Base-by-base conservation (phyloP, 2,888 invertebrate species). In the Lordiphosa fenestrarum region DNA sequence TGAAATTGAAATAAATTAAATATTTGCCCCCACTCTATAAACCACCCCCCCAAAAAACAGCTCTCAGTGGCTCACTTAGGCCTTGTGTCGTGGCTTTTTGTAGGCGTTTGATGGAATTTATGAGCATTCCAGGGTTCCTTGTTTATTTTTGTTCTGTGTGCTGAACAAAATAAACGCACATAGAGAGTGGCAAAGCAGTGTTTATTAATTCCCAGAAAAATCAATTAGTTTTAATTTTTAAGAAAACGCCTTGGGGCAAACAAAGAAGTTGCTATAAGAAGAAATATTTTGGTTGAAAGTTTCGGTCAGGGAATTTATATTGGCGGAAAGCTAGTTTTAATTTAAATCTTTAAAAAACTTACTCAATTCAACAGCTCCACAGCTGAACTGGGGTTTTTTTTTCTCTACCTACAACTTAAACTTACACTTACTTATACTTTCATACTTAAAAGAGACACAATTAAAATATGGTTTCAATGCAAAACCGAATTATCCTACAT, bases 1-100 rank as follows among this genome's bases (percentile, higher is more conserved):
- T 81, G 68, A 81, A 81, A 81, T 85, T 75, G 73, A 85, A 85
- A 85, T 85, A 81, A 81, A 81, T 81, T 81, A 85, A 85, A 80
- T 71, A 78, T 80, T 82, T 75, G 51, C 76, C 61, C 53, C 61
- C 52, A 65, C 62, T 59, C 51, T 33, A 37, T 37, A 46, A 25
- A 13, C 15, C 36, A 25, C 19, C 19, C 10, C 23, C 30, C 36
- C 44, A 7, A 10, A 9, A n/a, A 37, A 51, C 15, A 30, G 38
- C 42, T 19, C 38, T 53, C 42, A 47, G 38, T 36, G 65, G 46
- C 41, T 44, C 47, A 51, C 66, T 64, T 48, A 23, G 51, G 35
- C 30, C 30, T 33, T 33, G 39, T 25, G 12, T 19, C 9, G 41
- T 47, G 47, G 33, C 15, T 36, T 65, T 48, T 37, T 40, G 51